Percentiles rank a stretch among this genome's conserved stretches.
Evolutionary conservation across 2,797 vertebrate species (phyloP).

Genomic region (Gallinago solitaria): DNA sequence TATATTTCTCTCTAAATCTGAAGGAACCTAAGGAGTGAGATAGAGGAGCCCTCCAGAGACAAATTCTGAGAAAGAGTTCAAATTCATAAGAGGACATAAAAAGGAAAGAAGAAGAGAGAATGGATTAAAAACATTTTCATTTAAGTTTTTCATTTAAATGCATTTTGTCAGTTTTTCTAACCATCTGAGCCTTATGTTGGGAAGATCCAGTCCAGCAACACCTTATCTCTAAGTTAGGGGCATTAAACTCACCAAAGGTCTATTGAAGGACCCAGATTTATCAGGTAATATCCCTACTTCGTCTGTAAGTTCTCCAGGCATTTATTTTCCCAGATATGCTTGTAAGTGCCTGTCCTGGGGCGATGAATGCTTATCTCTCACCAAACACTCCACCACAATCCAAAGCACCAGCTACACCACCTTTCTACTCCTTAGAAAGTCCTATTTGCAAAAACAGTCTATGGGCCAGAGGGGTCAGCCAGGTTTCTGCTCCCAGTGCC

Average conservation of each 20-base stretch:
- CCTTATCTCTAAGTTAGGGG: background rate
- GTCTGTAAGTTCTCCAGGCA: background rate
- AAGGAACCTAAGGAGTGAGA: slow-evolving; percentile 21
- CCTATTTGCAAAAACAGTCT: background rate
- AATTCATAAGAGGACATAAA: slow-evolving; percentile 41
- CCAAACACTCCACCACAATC: background rate
- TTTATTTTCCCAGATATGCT: background rate
- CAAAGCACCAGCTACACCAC: background rate
- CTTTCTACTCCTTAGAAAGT: background rate
- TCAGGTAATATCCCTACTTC: background rate
- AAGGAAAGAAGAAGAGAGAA: background rate
- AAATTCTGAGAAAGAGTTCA: slow-evolving; percentile 39
- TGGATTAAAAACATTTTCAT: slow-evolving; percentile 39
- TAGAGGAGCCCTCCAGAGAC: slow-evolving; percentile 41
- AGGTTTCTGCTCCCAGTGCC: fast-evolving
- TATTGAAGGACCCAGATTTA: background rate
- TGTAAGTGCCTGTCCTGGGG: background rate
- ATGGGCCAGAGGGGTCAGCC: background rate
- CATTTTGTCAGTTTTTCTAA: background rate
- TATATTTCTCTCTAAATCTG: slow-evolving; percentile 45
- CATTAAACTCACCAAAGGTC: background rate
- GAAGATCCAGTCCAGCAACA: background rate
- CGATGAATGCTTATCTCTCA: background rate
- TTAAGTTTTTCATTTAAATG: slow-evolving; percentile 11
- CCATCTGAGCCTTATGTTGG: background rate